phyloP scores from a whole-genome alignment of 2,888 invertebrate genomes.

The Eupithecia tripunctaria region DNA sequence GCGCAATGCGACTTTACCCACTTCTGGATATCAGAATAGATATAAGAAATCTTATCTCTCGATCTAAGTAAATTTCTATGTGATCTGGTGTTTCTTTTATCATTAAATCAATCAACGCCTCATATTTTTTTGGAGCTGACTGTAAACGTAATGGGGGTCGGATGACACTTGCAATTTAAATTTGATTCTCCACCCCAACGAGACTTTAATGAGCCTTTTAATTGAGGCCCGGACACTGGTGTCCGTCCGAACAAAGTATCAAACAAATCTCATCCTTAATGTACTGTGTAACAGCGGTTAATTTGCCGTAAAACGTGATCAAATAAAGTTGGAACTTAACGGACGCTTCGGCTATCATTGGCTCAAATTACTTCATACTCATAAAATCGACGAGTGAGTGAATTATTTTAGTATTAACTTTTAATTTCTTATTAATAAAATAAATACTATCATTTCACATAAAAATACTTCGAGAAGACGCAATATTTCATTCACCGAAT shows the following conservation, averaged over 20 bases:
- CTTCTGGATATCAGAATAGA: neutral
- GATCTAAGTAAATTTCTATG: too few relatives aligned
- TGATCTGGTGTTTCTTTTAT: neutral
- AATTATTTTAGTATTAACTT: too few relatives aligned
- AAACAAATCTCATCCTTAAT: slow-evolving; percentile 50
- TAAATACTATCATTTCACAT: neutral
- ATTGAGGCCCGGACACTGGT: slow-evolving; percentile 59
- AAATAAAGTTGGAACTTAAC: slow-evolving; percentile 25
- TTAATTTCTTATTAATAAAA: neutral
- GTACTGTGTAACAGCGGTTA: slow-evolving; percentile 34
- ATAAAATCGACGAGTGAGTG: neutral
- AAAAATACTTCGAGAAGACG: neutral
- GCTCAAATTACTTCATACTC: slow-evolving; percentile 25
- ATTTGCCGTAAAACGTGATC: slow-evolving; percentile 28
- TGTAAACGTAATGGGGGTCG: slow-evolving; percentile 50
- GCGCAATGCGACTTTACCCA: neutral
- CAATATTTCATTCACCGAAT: neutral
- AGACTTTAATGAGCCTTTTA: slow-evolving; percentile 64
- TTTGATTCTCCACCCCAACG: slow-evolving; percentile 51
- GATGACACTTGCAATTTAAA: slow-evolving; percentile 59
- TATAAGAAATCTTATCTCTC: too few relatives aligned
- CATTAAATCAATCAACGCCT: neutral
- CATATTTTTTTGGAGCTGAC: slow-evolving; percentile 4
- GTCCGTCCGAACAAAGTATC: slow-evolving; percentile 50
- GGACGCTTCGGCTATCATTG: slow-evolving; percentile 26